Evolutionary conservation across 2,888 invertebrate genomes (phyloP), one percentile per base, ranked within the genome.

Genomic region (Dioctria rufipes): DNA sequence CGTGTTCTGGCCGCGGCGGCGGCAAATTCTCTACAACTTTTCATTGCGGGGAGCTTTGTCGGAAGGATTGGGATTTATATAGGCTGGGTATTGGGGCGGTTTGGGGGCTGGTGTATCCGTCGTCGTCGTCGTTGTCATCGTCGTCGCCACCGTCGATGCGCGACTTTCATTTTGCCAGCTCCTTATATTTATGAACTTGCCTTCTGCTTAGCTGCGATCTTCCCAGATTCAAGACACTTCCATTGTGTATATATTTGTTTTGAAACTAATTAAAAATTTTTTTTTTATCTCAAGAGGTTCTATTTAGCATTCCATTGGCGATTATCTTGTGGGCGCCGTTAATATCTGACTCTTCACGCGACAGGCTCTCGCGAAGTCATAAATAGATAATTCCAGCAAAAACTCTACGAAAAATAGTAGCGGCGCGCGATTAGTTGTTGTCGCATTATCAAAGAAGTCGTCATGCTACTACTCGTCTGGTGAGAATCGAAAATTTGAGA

Each of bases 251-350:
- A 73, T 73, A 73, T 73, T 73, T 73, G 73, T 42, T 73, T 73
- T 73, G 73, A 25, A 73, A 58, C 58, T 73, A 73, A 73, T 73
- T 73, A 73, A 60, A 51, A 73, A 49, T 73, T 73, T n/a, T 25
- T 25, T 25, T 25, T 25, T 73, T 73, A 73, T 73, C 73, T 73
- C 58, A 60, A 60, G 13, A 58, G 73, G 73, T 13, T 58, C 49
- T 58, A 43, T 73, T 60, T 51, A 60, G 73, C 73, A 58, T 73
- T 60, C 61, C 54, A 11, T n/a, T 11, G 54, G 5, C 54, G 11
- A 54, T 54, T 54, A 54, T 54, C 54, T 54, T 11, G 11, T 11
- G 54, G 11, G 54, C 54, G 11, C 54, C 54, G 1, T 11, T 54
- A 11, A 54, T 54, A 54, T 46, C 49, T 46, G 5, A 46, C 49